Base-by-base conservation (phyloP, 2,888 invertebrate species). In the Pachymerium ferrugineum region DNA sequence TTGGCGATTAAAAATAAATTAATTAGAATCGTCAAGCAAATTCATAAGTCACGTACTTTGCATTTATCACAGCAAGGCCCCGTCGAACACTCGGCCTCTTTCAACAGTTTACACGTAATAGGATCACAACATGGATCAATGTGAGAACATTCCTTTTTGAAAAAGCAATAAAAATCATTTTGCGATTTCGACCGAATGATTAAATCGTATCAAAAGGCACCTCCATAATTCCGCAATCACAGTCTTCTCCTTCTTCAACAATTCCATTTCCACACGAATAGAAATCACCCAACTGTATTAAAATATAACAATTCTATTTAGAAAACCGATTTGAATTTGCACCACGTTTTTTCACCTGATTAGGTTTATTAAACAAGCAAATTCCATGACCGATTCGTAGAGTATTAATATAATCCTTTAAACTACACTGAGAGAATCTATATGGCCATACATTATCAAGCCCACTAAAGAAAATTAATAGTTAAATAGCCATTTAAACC, bases 121-220 rank as follows among this genome's bases (percentile, higher is more conserved):
- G 97, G 94, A 84, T 98, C 97, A 84, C 98, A 98, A 85, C 98
- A 99, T 0, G 94, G 94, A 85, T 98, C 97, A 77, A 87, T 84
- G 79, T 88, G 86, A 77, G 89, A 88, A 84, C 97, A 97, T 81
- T 95, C 93, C 82, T 83, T n/a, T n/a, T n/a, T n/a, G 77, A 3
- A 76, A n/a, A 19, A 42, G n/a, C 42, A 78, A 19, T 2, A 33
- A 33, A 70, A 12, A n/a, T 67, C 5, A 67, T 29, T 2, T 67
- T 35, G 35, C 35, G 10, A 35, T 35, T 35, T 68, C 76, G 75
- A 70, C 71, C 75, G 72, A 70, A 31, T 71, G 8, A 4, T 19
- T 22, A 31, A 22, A 31, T n/a, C 54, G 19, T 42, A 38, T 16
- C 30, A n/a, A 74, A 30, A 22, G 5, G 74, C n/a, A 83, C 82